Conservation (phyloP, 37 sponge, comb jelly and placozoan species). For the Cliona cf. orientalis region DNA sequence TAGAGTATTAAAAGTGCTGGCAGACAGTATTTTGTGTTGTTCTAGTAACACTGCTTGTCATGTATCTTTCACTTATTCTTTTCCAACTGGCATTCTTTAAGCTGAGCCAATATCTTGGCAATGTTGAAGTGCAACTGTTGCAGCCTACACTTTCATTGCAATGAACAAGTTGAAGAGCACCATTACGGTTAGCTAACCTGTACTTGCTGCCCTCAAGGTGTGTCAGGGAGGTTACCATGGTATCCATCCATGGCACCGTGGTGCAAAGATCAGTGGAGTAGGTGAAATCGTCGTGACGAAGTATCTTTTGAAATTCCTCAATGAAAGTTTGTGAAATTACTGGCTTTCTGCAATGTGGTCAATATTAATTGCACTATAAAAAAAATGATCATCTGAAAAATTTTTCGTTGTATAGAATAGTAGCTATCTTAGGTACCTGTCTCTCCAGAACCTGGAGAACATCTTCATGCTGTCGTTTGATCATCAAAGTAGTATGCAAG, state of each 20-base stretch:
- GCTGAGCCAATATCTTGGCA: constrained; percentile 44
- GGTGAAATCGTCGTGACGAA: constrained; percentile 80
- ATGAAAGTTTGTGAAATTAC: constrained; percentile 71
- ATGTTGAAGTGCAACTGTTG: constrained; percentile 72
- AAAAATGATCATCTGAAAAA: no score
- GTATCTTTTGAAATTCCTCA: constrained; percentile 75
- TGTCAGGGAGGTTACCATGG: constrained; percentile 60
- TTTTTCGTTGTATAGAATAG: no score
- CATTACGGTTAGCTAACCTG: no score
- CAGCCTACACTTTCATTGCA: constrained; percentile 20
- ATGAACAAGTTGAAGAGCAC: no score
- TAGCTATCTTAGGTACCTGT: no score
- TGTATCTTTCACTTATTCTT: no score
- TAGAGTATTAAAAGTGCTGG: no score
- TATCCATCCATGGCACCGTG: constrained; percentile 72
- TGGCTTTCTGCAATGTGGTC: constrained; percentile 59
- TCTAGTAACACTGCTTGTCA: neutral
- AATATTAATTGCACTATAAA: neutral
- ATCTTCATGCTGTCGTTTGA: constrained; percentile 68
- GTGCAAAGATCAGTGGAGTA: constrained; percentile 72
- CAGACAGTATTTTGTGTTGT: no score
- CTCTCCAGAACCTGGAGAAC: constrained; percentile 65
- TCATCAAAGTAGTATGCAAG: no score
- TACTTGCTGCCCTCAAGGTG: constrained; percentile 65
- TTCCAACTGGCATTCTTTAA: no score